phyloP scores from a whole-genome alignment of 92 coral and sea anemone species.

The Anthopleura xanthogrammica region DNA sequence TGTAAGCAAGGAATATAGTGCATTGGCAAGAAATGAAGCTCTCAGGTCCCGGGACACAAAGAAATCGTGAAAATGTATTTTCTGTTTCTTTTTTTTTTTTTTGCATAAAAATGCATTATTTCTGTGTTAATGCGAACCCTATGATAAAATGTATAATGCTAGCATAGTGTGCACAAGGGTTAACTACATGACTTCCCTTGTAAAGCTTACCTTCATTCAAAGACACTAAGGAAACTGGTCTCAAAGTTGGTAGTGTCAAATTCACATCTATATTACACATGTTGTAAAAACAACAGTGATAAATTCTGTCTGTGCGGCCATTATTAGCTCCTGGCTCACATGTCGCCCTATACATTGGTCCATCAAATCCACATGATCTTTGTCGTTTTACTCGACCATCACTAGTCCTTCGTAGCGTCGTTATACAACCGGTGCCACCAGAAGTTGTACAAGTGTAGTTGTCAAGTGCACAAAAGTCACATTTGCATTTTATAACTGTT shows the following conservation, averaged over 20 bases:
- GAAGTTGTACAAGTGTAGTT: constrained; percentile 54
- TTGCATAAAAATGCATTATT: no score
- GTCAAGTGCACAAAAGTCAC: constrained; percentile 29
- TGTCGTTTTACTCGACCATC: not conserved
- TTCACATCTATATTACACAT: constrained; percentile 66
- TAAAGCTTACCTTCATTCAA: not conserved
- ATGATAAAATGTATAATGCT: no score
- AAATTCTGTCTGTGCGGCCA: not conserved
- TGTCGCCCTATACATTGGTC: constrained; percentile 8
- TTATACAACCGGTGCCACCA: constrained; percentile 57
- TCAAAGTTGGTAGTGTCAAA: constrained; percentile 27
- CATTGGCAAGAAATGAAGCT: no score
- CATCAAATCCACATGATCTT: constrained; percentile 22
- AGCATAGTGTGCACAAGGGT: no score
- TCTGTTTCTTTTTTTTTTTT: no score
- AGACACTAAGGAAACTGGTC: constrained; percentile 6
- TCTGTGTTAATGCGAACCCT: no score
- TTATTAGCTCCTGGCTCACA: constrained; percentile 30
- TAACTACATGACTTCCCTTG: no score
- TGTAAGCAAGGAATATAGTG: no score
- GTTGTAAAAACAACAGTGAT: constrained; percentile 58
- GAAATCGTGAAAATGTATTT: no score
- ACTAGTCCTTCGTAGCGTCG: constrained; percentile 1
- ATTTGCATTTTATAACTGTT: constrained; percentile 27
- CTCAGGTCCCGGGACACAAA: no score